Percentiles rank a stretch among this genome's conserved stretches.
Evolutionary conservation across 1,140 invertebrate species (phyloP).

Genomic region (Chlorops oryzae): DNA sequence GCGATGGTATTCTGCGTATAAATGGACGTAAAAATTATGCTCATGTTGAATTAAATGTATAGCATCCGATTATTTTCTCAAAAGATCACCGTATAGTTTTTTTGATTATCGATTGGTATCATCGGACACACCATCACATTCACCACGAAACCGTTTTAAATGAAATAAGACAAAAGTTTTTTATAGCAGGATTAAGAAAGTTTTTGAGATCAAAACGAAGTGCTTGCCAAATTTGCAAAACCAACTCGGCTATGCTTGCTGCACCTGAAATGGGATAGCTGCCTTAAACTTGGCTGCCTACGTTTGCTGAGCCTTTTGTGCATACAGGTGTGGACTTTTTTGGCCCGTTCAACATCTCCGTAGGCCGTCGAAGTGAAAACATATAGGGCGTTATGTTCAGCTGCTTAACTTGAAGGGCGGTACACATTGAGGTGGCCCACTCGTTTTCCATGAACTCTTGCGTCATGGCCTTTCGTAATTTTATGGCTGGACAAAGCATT

Average conservation of each 20-base stretch:
- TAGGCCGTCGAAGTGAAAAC: conserved; percentile 19
- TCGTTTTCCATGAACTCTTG: not conserved
- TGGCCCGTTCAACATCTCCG: not conserved
- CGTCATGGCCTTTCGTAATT: not conserved
- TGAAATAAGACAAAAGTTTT: conserved; percentile 13
- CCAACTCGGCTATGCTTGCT: not conserved
- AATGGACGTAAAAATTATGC: not conserved
- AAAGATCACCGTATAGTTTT: not conserved
- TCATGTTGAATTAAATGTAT: not conserved
- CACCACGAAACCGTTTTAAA: too few species aligned
- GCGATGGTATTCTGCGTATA: not conserved
- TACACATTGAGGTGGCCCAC: conserved; percentile 14
- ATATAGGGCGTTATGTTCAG: conserved; percentile 28
- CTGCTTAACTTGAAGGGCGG: conserved; percentile 25
- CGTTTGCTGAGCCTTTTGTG: not conserved
- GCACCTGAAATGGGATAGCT: not conserved
- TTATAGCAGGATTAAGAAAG: not conserved
- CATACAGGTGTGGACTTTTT: conserved; percentile 2
- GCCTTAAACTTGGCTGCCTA: not conserved
- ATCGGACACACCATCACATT: conserved; percentile 1
- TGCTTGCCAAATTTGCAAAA: not conserved
- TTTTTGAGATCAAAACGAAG: not conserved
- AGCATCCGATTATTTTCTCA: not conserved
- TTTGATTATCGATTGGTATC: not conserved
- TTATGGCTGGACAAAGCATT: not conserved